Conservation (phyloP, 1,140 invertebrate species). For the Drosophila seguyi region DNA sequence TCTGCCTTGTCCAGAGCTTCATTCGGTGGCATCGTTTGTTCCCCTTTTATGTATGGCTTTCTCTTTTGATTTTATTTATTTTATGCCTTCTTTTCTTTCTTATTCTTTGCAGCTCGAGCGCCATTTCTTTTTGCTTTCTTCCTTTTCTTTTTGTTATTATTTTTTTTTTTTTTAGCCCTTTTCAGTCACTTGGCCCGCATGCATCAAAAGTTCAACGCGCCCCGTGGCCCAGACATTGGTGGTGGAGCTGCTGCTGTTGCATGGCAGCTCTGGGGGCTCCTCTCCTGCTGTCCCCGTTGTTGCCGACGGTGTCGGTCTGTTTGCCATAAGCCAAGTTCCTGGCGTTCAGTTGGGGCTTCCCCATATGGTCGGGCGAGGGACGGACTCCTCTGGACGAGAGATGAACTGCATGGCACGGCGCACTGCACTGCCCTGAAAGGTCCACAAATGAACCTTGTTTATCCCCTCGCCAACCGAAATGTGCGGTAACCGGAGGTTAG, state of each 20-base stretch:
- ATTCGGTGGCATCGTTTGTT: constrained; percentile 1
- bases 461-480: background rate
- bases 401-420: constrained; percentile 31
- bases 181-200: constrained; percentile 69
- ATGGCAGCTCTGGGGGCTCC: constrained; percentile 14
- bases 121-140: constrained; percentile 18
- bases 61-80: constrained; percentile 55
- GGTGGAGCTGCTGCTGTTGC: constrained; percentile 1
- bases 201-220: constrained; percentile 78
- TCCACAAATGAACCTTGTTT: constrained; percentile 27
- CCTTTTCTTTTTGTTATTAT: background rate
- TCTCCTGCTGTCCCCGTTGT: constrained; percentile 5
- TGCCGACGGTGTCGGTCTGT: constrained; percentile 41
- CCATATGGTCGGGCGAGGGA: constrained; percentile 23
- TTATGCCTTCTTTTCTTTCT: constrained; percentile 12
- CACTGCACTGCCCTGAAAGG: constrained; percentile 3
- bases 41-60: constrained; percentile 37
- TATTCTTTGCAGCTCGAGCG: constrained; percentile 13
- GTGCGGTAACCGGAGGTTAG: background rate
- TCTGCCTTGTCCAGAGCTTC: background rate
- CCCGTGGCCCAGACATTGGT: constrained; percentile 62
- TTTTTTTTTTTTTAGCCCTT: constrained; percentile 48
- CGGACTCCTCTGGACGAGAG: constrained; percentile 17
- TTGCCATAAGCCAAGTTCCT: constrained; percentile 52
- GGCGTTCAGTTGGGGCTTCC: background rate